phyloP scores from a whole-genome alignment of 2,888 invertebrate species.

The Coelopa pilipes region DNA sequence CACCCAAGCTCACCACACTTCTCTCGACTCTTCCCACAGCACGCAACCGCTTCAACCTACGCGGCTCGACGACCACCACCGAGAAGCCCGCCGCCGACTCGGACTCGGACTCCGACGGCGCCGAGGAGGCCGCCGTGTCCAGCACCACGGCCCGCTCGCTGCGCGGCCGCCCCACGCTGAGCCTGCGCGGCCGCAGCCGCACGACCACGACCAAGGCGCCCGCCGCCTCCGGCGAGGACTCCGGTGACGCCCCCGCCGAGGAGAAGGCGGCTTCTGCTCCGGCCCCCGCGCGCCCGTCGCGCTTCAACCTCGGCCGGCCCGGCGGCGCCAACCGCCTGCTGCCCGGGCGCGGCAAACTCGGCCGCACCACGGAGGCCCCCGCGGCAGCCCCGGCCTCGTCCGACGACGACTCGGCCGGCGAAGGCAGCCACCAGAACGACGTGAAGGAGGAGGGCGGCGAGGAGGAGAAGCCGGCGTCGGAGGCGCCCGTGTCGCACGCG shows the following conservation, averaged over 20 bases:
- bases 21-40: slow-evolving; percentile 49
- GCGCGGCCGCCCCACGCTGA: slow-evolving; percentile 60
- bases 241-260: slow-evolving; percentile 43
- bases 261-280: slow-evolving; percentile 53
- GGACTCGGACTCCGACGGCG: slow-evolving; percentile 43
- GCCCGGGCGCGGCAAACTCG: slow-evolving; percentile 60
- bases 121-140: slow-evolving; percentile 48
- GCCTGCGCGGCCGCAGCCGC: slow-evolving; percentile 62
- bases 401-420: slow-evolving; percentile 56
- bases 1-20: background rate
- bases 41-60: slow-evolving; percentile 66
- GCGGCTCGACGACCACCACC: slow-evolving; percentile 59
- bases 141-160: slow-evolving; percentile 60
- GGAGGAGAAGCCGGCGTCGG: slow-evolving; percentile 49
- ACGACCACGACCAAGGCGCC: slow-evolving; percentile 60
- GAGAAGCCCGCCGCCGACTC: slow-evolving; percentile 51
- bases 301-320: slow-evolving; percentile 63
- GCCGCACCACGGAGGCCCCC: slow-evolving; percentile 55
- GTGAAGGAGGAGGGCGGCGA: slow-evolving; percentile 52
- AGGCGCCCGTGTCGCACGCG: slow-evolving; percentile 49
- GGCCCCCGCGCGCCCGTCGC: slow-evolving; percentile 55
- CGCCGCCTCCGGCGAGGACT: slow-evolving; percentile 40
- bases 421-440: slow-evolving; percentile 59
- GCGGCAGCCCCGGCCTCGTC: slow-evolving; percentile 34
- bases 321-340: slow-evolving; percentile 56